Base-by-base conservation (phyloP, 2,113 vertebrate genomes). In the Plestiodon gilberti region DNA sequence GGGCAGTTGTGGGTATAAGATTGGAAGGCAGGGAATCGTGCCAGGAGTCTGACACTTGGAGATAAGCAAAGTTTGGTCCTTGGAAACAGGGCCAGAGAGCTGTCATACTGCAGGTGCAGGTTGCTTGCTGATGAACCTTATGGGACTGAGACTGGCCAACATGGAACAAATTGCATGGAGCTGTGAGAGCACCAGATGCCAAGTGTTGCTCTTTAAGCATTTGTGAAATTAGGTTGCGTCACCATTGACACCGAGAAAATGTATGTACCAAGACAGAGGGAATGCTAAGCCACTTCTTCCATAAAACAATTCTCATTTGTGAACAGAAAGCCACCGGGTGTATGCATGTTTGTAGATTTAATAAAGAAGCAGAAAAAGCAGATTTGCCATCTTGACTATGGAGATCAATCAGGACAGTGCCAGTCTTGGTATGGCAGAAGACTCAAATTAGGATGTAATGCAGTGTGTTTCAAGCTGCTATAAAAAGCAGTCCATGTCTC, bases 61-160 rank as follows among this genome's bases (percentile, higher is more conserved):
- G 59, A 86, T 80, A 73, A 80, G 33, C 75, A 17, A 86, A 73
- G 38, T 80, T 80, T 73, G 3, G 1, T 80, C 73, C 38, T 86
- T 73, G 25, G 35, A 74, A 86, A 81, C 22, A 30, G 23, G 73
- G 70, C 67, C 70, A 74, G 25, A 62, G 18, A 74, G 35, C 71
- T 86, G 30, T 74, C 69, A 73, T 35, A 14, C 40, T 48, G 57
- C 57, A 74, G 57, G 33, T 80, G 22, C 69, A 28, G 35, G 20
- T 35, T 73, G 57, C 69, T 64, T 64, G 14, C 52, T 59, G 20
- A 10, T 25, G 40, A 71, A 28, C 38, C n/a, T 73, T 71, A 25
- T 18, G 33, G 62, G 30, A 22, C 67, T 20, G 30, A 74, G 23
- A 13, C 28, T 80, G 38, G 14, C 38, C 57, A 86, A 80, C 28